phyloP scores from a whole-genome alignment of 2,888 invertebrate species.

The Lathronympha strigana region DNA sequence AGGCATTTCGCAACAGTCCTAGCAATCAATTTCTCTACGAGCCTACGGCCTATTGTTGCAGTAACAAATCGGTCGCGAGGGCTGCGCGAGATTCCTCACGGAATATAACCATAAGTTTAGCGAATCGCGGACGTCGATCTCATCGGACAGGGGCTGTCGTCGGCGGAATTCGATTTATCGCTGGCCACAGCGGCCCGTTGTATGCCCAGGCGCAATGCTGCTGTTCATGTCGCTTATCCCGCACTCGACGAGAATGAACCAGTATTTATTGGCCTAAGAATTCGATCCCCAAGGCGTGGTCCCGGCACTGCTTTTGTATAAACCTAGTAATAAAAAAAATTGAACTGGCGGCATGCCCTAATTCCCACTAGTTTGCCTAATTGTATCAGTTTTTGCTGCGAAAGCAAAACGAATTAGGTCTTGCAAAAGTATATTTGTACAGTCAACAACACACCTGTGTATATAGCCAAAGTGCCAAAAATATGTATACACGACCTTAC shows the following conservation, averaged over 20 bases:
- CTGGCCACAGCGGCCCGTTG: conserved; percentile 68
- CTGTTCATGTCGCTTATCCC: not conserved
- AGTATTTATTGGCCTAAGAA: too few species aligned
- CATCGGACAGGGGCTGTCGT: conserved; percentile 68
- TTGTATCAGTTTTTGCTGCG: too few species aligned
- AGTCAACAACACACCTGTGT: too few species aligned
- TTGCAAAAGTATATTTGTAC: too few species aligned
- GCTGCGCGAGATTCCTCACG: conserved; percentile 57
- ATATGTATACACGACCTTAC: too few species aligned
- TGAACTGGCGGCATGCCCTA: too few species aligned
- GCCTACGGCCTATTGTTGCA: conserved; percentile 47
- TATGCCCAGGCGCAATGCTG: conserved; percentile 44
- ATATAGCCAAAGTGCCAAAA: too few species aligned
- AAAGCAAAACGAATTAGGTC: too few species aligned
- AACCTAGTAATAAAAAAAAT: too few species aligned
- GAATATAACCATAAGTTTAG: conserved; percentile 64
- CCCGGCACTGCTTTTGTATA: too few species aligned
- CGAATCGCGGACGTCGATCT: conserved; percentile 69
- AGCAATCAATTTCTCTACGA: conserved; percentile 41
- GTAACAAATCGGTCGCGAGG: conserved; percentile 54
- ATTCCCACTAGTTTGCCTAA: too few species aligned
- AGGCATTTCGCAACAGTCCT: conserved; percentile 29
- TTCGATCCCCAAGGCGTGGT: too few species aligned
- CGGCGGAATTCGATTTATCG: conserved; percentile 76
- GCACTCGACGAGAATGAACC: not conserved